Evolutionary conservation across 2,113 vertebrate species (phyloP).

Genomic region (Taxidea taxus): DNA sequence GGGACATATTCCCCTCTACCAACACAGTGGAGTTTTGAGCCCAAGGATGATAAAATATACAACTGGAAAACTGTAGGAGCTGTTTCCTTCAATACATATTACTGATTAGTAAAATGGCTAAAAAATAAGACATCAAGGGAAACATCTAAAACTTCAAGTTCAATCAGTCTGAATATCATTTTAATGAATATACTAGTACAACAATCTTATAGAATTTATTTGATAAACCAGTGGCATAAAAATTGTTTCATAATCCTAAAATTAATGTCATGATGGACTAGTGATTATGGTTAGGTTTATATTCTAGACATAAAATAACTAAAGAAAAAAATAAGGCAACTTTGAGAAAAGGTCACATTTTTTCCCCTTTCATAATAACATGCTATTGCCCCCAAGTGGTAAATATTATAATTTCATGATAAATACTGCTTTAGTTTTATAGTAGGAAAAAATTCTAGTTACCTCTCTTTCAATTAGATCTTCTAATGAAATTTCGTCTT

Average conservation of each 20-base stretch:
- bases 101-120: not conserved
- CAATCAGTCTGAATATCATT: not conserved
- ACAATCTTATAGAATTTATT: not conserved
- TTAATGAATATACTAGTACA: not conserved
- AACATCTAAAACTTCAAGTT: not conserved
- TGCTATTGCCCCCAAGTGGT: conserved; percentile 61
- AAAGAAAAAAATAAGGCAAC: not conserved
- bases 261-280: not conserved
- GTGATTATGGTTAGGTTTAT: not conserved
- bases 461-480: conserved; percentile 99
- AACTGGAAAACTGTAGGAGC: not conserved
- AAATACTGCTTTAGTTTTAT: not conserved
- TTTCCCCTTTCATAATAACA: not conserved
- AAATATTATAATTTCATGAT: conserved; percentile 51
- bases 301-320: not conserved
- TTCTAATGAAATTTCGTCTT: conserved; percentile 96
- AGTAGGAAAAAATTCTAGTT: conserved; percentile 20
- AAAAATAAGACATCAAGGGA: not conserved
- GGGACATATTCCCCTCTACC: not conserved
- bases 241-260: not conserved
- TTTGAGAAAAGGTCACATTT: not conserved
- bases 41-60: not conserved
- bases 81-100: not conserved
- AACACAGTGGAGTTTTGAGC: not conserved
- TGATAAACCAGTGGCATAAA: not conserved